A percentile compares a stretch with the other conserved stretches of the same genome.
Evolutionary conservation across 2,113 vertebrate species (phyloP).

Genomic region (Struthidea cinerea): DNA sequence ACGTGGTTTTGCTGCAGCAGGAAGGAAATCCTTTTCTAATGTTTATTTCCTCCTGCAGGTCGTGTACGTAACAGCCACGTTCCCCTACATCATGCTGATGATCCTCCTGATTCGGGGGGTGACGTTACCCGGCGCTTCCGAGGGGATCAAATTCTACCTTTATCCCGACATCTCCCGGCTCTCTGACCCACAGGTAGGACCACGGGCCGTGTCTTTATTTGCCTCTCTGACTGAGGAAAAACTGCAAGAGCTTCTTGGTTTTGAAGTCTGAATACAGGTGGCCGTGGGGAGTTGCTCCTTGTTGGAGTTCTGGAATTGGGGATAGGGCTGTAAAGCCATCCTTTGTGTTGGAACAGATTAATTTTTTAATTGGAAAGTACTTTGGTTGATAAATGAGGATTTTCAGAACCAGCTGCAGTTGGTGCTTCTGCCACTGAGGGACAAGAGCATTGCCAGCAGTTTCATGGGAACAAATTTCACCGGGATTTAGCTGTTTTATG

Average conservation of each 20-base stretch:
- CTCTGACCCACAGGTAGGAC: slow-evolving; percentile 94
- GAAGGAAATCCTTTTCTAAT: neutral
- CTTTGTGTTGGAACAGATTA: rapidly evolving
- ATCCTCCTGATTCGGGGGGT: slow-evolving; percentile 91
- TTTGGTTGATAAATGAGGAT: neutral
- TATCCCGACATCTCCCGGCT: slow-evolving; percentile 95
- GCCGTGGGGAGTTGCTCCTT: neutral
- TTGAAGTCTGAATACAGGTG: neutral
- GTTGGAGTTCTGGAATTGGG: neutral
- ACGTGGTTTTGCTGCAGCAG: neutral
- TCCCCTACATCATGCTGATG: slow-evolving; percentile 95
- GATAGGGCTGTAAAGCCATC: neutral
- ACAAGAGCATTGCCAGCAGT: neutral
- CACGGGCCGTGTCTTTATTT: rapidly evolving
- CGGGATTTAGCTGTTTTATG: neutral
- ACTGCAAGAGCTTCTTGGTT: neutral
- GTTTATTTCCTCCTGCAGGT: slow-evolving; percentile 72
- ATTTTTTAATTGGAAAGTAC: neutral
- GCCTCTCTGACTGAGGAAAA: neutral
- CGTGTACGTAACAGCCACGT: slow-evolving; percentile 95
- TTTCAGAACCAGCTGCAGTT: neutral
- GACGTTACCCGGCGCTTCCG: slow-evolving; percentile 87
- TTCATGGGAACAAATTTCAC: rapidly evolving
- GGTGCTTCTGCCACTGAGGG: neutral
- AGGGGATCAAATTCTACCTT: slow-evolving; percentile 97